phyloP scores from a whole-genome alignment of 2,797 vertebrate genomes.

The Emys orbicularis region DNA sequence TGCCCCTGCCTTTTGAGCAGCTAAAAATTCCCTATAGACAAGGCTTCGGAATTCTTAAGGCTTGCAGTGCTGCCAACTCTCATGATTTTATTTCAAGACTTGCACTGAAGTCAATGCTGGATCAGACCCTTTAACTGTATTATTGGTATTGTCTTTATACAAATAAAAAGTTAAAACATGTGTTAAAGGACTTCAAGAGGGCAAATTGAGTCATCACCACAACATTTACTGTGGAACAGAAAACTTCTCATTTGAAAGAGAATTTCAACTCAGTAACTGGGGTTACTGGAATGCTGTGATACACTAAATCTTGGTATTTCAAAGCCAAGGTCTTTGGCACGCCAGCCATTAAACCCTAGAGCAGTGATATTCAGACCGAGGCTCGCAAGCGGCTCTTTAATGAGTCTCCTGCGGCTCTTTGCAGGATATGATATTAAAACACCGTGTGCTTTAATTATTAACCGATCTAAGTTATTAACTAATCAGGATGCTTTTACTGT shows the following conservation, averaged over 20 bases:
- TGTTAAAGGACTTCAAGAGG: not conserved
- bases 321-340: not conserved
- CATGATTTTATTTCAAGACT: not conserved
- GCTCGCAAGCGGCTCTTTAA: no score
- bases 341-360: not conserved
- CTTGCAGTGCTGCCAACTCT: not conserved
- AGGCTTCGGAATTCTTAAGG: not conserved
- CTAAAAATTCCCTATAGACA: not conserved
- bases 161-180: not conserved
- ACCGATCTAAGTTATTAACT: no score
- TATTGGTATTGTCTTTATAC: not conserved
- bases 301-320: not conserved
- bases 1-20: not conserved
- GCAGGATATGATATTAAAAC: no score
- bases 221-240: not conserved
- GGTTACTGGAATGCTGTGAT: not conserved
- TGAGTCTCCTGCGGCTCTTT: no score
- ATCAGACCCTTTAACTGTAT: not conserved
- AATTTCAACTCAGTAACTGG: not conserved
- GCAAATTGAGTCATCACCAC: not conserved
- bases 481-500: no score
- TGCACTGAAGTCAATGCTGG: not conserved
- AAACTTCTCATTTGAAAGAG: not conserved
- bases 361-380: not conserved
- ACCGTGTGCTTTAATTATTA: no score